A percentile compares a stretch with the other conserved stretches of the same genome.
These are phyloP conservation scores for Danio aesculapii DNA, from an alignment of 2,797 vertebrate species.

Conservation along the genomic window DNA sequence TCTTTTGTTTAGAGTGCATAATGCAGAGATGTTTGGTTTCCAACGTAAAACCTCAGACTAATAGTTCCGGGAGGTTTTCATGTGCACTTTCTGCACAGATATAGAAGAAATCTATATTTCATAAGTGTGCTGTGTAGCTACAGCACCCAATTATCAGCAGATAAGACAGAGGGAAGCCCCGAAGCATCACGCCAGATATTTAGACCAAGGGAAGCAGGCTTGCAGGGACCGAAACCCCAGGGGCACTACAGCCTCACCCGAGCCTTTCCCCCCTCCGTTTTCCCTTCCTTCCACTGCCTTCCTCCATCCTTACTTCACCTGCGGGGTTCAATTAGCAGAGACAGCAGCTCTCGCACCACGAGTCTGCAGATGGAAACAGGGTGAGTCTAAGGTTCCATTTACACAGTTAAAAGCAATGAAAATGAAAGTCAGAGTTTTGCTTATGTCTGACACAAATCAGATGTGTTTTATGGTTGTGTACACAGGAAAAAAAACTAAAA, in stretches of 20 bases:
- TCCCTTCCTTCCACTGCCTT: conserved; percentile 33
- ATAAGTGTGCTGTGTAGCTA: conserved; percentile 84
- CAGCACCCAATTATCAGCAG: conserved; percentile 85
- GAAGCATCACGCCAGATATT: conserved; percentile 82
- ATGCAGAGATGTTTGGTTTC: not conserved
- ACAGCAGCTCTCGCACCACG: conserved; percentile 74
- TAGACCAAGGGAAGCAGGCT: conserved; percentile 76
- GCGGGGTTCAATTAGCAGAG: conserved; percentile 84
- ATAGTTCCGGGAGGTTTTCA: conserved; percentile 34
- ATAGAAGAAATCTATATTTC: conserved; percentile 84
- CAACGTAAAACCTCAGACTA: conserved; percentile 42
- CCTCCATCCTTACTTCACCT: conserved; percentile 75
- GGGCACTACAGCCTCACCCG: conserved; percentile 77
- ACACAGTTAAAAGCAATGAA: too few species aligned
- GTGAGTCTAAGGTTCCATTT: conserved; percentile 58
- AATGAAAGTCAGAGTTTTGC: too few species aligned
- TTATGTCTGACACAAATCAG: too few species aligned
- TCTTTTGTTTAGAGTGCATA: conserved; percentile 22
- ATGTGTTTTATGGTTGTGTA: too few species aligned
- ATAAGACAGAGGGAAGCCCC: conserved; percentile 84
- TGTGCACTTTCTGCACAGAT: conserved; percentile 50
- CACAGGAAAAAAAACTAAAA: too few species aligned
- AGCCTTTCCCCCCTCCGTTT: conserved; percentile 67
- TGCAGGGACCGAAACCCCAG: conserved; percentile 80
- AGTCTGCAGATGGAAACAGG: conserved; percentile 74